Evolutionary conservation across 1,140 invertebrate species (phyloP).

Genomic region (Atta colombica): DNA sequence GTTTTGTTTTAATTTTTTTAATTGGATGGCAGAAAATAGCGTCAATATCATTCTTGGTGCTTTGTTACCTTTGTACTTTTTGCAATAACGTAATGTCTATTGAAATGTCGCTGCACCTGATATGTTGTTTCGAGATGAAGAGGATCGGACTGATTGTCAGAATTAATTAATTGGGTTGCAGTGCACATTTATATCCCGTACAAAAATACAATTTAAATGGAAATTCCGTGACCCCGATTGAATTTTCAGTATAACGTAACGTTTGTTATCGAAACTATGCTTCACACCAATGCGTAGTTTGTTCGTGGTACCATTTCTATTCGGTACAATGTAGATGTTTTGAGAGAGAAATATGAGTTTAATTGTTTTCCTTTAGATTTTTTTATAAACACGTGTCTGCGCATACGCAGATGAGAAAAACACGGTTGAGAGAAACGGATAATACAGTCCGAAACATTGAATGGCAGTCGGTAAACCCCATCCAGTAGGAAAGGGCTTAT

Average conservation of each 20-base stretch:
- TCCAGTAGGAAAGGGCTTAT: conserved; percentile 74
- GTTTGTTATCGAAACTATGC: conserved; percentile 45
- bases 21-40: conserved; percentile 17
- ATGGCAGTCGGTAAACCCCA: conserved; percentile 72
- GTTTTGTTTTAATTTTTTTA: conserved; percentile 39
- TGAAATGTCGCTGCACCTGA: conserved; percentile 52
- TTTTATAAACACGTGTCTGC: conserved; percentile 23
- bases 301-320: conserved; percentile 30
- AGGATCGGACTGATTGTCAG: conserved; percentile 49
- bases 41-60: conserved; percentile 33
- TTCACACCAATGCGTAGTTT: conserved; percentile 23
- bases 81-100: conserved; percentile 41
- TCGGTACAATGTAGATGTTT: conserved; percentile 24
- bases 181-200: conserved; percentile 43
- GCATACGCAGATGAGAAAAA: not conserved
- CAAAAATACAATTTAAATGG: conserved; percentile 63
- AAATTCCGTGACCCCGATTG: conserved; percentile 61
- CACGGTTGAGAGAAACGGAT: conserved; percentile 56
- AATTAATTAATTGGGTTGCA: conserved; percentile 60
- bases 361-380: conserved; percentile 44
- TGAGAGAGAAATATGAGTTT: conserved; percentile 39
- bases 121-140: conserved; percentile 44
- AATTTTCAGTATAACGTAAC: conserved; percentile 58
- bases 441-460: conserved; percentile 74
- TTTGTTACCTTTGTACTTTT: conserved; percentile 41